Percentiles rank a stretch among this genome's conserved stretches.
phyloP scores from a whole-genome alignment of 2,113 vertebrate genomes.

The Salvelinus namaycush region DNA sequence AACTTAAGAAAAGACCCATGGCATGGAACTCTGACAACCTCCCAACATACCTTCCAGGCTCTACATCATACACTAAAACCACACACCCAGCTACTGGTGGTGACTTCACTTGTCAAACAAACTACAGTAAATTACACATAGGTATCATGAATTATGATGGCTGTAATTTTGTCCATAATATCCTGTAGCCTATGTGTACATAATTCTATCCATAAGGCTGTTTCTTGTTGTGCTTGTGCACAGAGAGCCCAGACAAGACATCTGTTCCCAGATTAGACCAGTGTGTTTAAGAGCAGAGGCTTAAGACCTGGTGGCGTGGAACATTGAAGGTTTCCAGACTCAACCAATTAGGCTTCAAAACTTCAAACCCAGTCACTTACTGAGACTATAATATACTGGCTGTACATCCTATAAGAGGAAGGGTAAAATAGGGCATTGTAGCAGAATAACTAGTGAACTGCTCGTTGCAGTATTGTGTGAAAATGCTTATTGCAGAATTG shows the following conservation, averaged over 20 bases:
- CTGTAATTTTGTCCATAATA: too few relatives aligned
- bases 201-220: too few relatives aligned
- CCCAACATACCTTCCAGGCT: too few relatives aligned
- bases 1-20: background rate
- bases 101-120: too few relatives aligned
- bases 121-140: too few relatives aligned
- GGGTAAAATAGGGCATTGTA: background rate
- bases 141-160: too few relatives aligned
- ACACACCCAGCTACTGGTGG: too few relatives aligned
- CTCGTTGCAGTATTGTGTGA: too few relatives aligned
- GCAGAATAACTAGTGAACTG: background rate
- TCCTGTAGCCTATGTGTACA: too few relatives aligned
- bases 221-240: too few relatives aligned
- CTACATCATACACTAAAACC: too few relatives aligned
- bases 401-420: background rate
- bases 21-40: too few relatives aligned
- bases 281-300: conserved; percentile 5
- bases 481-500: background rate
- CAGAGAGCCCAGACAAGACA: background rate
- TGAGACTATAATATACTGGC: background rate
- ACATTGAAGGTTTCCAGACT: conserved; percentile 54
- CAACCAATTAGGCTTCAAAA: conserved; percentile 67
- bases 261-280: conserved; percentile 10
- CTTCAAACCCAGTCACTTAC: conserved; percentile 36
- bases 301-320: background rate